Conservation (phyloP, 2,888 invertebrate species). For the Drosophila prostipennis region DNA sequence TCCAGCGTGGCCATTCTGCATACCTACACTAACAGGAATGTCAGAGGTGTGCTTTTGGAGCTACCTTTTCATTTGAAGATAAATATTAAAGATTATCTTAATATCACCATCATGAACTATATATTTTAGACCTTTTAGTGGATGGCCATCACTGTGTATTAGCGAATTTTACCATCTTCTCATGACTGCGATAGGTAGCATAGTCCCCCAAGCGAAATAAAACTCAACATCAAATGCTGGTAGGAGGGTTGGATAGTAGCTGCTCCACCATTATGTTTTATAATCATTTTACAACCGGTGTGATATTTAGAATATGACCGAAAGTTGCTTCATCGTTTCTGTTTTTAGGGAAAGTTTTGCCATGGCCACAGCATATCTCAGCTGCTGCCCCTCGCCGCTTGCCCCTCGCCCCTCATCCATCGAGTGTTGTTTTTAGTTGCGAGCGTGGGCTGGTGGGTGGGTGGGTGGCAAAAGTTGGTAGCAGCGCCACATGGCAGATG, state of each 20-base stretch:
- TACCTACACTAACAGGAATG: background rate
- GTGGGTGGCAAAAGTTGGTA: slow-evolving; percentile 51
- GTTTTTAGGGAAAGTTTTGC: slow-evolving; percentile 54
- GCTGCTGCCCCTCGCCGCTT: slow-evolving; percentile 4
- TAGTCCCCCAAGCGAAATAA: background rate
- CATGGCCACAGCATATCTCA: slow-evolving; percentile 45
- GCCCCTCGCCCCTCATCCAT: slow-evolving; percentile 13
- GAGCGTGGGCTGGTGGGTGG: slow-evolving; percentile 27
- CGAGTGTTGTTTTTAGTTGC: slow-evolving; percentile 59
- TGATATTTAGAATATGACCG: slow-evolving; percentile 71
- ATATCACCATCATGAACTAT: no score
- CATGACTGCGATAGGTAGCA: background rate
- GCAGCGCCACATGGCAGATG: slow-evolving; percentile 73
- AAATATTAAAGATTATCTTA: no score
- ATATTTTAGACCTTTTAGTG: background rate
- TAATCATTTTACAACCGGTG: slow-evolving; percentile 80
- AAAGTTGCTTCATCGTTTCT: slow-evolving; percentile 67
- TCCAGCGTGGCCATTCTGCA: background rate
- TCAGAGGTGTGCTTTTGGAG: background rate
- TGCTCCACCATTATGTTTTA: slow-evolving; percentile 70
- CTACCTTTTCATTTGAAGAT: no score
- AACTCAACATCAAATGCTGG: no score
- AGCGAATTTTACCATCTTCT: background rate
- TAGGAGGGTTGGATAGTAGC: background rate
- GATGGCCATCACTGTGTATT: no score